Evolutionary conservation across 2,888 invertebrate species (phyloP).

Genomic region (Xestoiulus laeticollis): DNA sequence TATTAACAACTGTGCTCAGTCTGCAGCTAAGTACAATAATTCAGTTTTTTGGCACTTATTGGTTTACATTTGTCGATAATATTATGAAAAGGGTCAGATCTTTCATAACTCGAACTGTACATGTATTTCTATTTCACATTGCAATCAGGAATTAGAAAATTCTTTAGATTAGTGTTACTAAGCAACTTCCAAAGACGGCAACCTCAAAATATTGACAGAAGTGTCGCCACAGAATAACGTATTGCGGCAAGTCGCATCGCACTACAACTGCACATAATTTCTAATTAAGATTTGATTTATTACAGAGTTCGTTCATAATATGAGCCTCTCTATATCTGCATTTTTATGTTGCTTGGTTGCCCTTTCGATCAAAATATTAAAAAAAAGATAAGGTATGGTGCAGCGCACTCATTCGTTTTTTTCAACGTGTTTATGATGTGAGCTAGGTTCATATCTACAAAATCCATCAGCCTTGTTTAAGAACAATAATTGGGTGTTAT

Average conservation of each 20-base stretch:
- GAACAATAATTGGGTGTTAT: too few species aligned
- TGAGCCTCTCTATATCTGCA: neutral
- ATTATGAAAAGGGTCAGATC: neutral
- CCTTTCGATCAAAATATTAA: neutral
- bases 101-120: neutral
- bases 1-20: neutral
- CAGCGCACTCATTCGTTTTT: neutral
- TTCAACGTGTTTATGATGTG: neutral
- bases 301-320: neutral
- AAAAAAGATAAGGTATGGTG: neutral
- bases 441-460: neutral
- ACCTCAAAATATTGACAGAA: slow-evolving; percentile 3
- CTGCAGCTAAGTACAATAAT: neutral
- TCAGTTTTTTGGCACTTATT: neutral
- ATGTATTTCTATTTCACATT: neutral
- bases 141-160: neutral
- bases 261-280: neutral
- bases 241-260: neutral
- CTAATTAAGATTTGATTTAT: neutral
- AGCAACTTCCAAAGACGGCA: neutral
- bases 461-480: too few species aligned
- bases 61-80: too few species aligned
- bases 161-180: neutral
- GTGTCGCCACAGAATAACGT: neutral
- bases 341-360: neutral